Percentiles rank a stretch among this genome's conserved stretches.
These are phyloP conservation scores for Ahaetulla prasina DNA, from an alignment of 2,113 vertebrate species.

Conservation along the genomic window DNA sequence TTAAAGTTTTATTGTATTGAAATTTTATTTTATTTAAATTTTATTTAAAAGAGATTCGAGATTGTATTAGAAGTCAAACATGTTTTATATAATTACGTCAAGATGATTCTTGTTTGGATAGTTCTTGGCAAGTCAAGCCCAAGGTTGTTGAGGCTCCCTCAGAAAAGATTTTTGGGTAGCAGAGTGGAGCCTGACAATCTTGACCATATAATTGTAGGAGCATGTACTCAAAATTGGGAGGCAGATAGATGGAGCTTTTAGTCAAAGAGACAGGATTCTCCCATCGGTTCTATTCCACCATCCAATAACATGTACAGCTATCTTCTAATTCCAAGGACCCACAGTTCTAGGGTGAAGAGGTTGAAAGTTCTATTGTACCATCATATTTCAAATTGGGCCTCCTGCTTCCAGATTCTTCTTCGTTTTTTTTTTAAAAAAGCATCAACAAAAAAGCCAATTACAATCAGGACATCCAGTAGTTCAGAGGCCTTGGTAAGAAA, in stretches of 20 bases:
- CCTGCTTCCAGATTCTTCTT: background rate
- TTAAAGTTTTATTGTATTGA: background rate
- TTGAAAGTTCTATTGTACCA: background rate
- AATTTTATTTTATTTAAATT: background rate
- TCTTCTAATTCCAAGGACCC: background rate
- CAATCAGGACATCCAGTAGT: background rate
- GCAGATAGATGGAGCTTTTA: background rate
- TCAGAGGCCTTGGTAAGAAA: background rate
- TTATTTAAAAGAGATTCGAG: background rate
- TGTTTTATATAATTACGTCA: background rate
- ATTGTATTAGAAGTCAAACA: background rate
- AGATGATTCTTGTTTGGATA: background rate
- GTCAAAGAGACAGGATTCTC: background rate
- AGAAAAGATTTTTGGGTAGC: background rate
- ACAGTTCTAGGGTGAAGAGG: background rate
- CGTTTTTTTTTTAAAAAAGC: background rate
- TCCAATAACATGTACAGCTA: background rate
- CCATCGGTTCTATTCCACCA: background rate
- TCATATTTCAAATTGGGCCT: background rate
- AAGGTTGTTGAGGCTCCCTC: background rate
- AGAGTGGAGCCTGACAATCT: background rate
- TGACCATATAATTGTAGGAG: background rate
- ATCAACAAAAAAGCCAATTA: background rate
- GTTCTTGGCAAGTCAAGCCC: background rate
- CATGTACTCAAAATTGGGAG: background rate